phyloP scores from a whole-genome alignment of 2,113 vertebrate genomes.

The Pristiophorus japonicus region DNA sequence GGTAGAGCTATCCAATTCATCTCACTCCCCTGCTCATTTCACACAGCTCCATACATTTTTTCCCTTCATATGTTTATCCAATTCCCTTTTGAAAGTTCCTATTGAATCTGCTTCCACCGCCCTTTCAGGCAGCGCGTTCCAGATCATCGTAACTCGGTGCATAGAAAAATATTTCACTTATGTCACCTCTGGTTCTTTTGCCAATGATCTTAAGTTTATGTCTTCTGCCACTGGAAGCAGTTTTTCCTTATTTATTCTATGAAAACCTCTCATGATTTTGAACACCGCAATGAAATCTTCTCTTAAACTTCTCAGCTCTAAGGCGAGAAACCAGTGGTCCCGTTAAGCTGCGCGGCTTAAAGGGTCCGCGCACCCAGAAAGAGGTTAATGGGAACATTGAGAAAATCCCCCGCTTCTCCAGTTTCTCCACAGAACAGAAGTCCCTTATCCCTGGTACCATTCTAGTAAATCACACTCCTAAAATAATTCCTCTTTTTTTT shows the following conservation, averaged over 20 bases:
- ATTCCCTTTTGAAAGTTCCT: background rate
- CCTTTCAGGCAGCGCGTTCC: background rate
- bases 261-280: background rate
- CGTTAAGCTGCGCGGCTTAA: too few relatives aligned
- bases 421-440: background rate
- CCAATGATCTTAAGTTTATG: background rate
- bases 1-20: background rate
- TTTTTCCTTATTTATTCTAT: background rate
- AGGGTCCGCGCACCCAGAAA: too few relatives aligned
- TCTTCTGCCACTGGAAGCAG: background rate
- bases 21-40: background rate
- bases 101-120: background rate
- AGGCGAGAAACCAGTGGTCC: background rate
- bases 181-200: background rate
- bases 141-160: background rate
- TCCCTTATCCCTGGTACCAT: background rate
- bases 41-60: background rate
- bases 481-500: background rate
- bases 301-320: background rate
- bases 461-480: background rate
- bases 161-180: background rate
- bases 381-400: background rate
- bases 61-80: background rate
- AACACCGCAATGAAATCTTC: background rate
- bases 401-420: too few relatives aligned